Percentiles rank a stretch among this genome's conserved stretches.
Conservation (phyloP, 2,113 vertebrate species). For the Takifugu flavidus region DNA sequence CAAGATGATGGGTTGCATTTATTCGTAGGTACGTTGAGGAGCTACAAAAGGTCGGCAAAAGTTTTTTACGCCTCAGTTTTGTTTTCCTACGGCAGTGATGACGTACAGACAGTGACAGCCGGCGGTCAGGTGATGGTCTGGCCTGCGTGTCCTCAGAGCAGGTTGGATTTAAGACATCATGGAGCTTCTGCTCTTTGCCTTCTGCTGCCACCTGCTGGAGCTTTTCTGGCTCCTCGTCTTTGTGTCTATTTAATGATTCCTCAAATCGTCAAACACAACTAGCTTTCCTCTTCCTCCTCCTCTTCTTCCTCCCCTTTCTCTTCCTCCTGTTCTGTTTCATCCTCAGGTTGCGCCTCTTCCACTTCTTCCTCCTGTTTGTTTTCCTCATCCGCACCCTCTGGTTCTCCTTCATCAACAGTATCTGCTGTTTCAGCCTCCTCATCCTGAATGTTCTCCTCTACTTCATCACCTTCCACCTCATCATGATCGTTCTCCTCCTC, state of each 20-base stretch:
- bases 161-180: constrained; percentile 27
- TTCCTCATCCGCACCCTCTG: background rate
- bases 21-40: constrained; percentile 42
- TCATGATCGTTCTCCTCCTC: background rate
- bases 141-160: background rate
- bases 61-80: constrained; percentile 1
- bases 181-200: constrained; percentile 20
- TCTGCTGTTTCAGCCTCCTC: background rate
- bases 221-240: background rate
- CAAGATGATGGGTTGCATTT: constrained; percentile 32
- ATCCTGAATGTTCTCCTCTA: background rate
- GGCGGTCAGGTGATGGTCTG: no score
- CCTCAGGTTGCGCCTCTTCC: background rate
- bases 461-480: background rate
- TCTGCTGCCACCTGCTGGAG: background rate
- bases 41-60: constrained; percentile 61
- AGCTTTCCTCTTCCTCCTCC: background rate
- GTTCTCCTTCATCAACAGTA: background rate
- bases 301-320: background rate
- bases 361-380: background rate
- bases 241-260: background rate
- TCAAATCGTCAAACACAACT: background rate
- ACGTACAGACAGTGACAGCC: constrained; percentile 35
- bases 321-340: background rate
- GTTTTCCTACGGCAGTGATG: constrained; percentile 60